Percentiles rank a stretch among this genome's conserved stretches.
phyloP scores from a whole-genome alignment of 1,140 invertebrate species.

The Heliconius eleuchia region DNA sequence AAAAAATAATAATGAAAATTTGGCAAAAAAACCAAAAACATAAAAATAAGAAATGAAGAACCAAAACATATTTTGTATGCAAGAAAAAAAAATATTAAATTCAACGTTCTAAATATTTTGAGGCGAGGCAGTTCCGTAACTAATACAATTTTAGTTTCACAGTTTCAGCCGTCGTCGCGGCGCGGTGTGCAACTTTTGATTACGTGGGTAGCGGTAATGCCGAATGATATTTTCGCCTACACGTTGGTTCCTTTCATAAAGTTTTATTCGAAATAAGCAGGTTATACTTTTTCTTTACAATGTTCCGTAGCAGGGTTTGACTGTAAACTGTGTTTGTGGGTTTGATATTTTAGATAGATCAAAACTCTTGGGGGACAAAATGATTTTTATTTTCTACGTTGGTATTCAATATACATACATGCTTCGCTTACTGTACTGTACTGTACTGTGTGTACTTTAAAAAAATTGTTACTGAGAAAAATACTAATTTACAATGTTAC shows the following conservation, averaged over 20 bases:
- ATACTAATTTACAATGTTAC: too few species aligned
- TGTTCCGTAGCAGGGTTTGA: not conserved
- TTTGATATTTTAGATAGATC: not conserved
- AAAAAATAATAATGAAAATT: too few species aligned
- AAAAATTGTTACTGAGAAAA: too few species aligned
- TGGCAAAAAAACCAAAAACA: too few species aligned
- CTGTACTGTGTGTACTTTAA: too few species aligned
- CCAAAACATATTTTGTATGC: too few species aligned
- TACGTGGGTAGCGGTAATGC: not conserved
- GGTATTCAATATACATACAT: too few species aligned
- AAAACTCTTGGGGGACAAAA: not conserved
- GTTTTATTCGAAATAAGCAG: constrained; percentile 9
- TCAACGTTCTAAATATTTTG: too few species aligned
- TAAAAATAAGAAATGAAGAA: too few species aligned
- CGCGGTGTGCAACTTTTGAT: not conserved
- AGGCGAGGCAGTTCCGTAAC: not conserved
- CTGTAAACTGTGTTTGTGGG: not conserved
- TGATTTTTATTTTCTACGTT: not conserved
- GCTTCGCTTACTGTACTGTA: too few species aligned
- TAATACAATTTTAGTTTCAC: not conserved
- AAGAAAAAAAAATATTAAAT: too few species aligned
- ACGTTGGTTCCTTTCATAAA: not conserved
- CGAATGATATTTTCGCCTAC: constrained; percentile 1
- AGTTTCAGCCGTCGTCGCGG: not conserved
- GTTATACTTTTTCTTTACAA: not conserved